phyloP scores from a whole-genome alignment of 2,113 vertebrate genomes.

The Chrysochloris asiatica region DNA sequence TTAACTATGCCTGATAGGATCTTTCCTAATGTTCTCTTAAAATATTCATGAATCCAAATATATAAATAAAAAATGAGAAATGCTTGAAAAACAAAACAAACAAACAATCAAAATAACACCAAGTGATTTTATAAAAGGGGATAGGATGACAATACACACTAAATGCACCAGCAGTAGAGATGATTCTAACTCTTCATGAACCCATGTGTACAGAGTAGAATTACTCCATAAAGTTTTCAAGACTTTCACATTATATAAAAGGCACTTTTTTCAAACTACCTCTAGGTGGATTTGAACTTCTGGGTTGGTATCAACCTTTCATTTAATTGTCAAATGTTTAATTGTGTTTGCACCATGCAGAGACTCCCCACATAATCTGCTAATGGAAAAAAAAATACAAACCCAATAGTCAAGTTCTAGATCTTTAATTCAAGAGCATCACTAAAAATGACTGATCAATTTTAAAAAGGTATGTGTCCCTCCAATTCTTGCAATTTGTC shows the following conservation, averaged over 20 bases:
- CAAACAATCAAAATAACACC: neutral
- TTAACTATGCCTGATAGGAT: neutral
- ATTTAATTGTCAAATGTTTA: neutral
- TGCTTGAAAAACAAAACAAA: neutral
- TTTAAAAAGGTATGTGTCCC: neutral
- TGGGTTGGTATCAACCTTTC: neutral
- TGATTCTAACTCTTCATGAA: neutral
- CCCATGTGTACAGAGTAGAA: neutral
- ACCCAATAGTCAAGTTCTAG: fast-evolving
- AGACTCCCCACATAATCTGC: neutral
- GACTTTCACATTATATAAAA: neutral
- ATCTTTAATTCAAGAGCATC: neutral
- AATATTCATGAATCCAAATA: neutral
- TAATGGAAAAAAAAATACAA: neutral
- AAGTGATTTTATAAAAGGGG: neutral
- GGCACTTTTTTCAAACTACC: neutral
- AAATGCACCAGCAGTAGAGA: neutral
- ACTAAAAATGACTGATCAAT: no score
- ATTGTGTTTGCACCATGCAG: neutral
- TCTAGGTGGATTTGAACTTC: neutral
- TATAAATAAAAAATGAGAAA: neutral
- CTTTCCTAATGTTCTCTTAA: neutral
- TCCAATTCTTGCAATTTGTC: neutral
- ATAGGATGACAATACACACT: neutral
- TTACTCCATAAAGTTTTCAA: neutral